Evolutionary conservation across 2,797 vertebrate genomes (phyloP), one percentile per base, ranked within the genome.

Genomic region (Avahi laniger): DNA sequence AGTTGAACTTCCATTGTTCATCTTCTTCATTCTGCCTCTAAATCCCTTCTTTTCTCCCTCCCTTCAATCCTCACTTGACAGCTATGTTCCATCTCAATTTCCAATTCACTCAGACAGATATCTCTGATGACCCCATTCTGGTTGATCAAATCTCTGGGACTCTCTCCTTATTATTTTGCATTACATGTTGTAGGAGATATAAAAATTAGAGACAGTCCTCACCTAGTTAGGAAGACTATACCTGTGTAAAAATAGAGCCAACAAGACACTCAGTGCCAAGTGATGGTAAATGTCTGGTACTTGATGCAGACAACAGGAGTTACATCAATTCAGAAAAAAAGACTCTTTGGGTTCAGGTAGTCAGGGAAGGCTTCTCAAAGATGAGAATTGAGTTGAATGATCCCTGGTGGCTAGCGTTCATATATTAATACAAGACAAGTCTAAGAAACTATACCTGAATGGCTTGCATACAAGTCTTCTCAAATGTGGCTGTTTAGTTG

Each of bases 231-330:
- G 24, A 91, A 81, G 54, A 85, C 57, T 72, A 67, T 52, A 41
- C 10, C 52, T 69, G 24, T 43, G 22, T 91, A 54, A 95, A 95
- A 89, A 86, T 48, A 78, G 61, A 93, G 89, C 48, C 82, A 91
- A 72, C 2, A 15, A 95, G 65, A 81, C 12, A 72, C 70, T 43
- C 59, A 63, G 46, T 65, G 41, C 38, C n/a, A 92, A 48, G 43
- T 14, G 86, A 73, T 20, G 30, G 75, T 72, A 59, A 67, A 75
- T 54, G 63, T 54, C 54, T 63, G 50, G 50, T n/a, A 84, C 48
- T 72, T 50, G 17, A 30, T 67, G 0, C 41, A 67, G 30, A 94
- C 14, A 90, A 26, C 46, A 57, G 48, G 63, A 48, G 57, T 11
- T 88, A 35, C 17, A 30, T 43, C 63, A 46, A 85, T 85, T 84